A percentile compares a stretch with the other conserved stretches of the same genome.
Evolutionary conservation across 2,888 invertebrate genomes (phyloP).

Genomic region (Pristionchus exspectatus): DNA sequence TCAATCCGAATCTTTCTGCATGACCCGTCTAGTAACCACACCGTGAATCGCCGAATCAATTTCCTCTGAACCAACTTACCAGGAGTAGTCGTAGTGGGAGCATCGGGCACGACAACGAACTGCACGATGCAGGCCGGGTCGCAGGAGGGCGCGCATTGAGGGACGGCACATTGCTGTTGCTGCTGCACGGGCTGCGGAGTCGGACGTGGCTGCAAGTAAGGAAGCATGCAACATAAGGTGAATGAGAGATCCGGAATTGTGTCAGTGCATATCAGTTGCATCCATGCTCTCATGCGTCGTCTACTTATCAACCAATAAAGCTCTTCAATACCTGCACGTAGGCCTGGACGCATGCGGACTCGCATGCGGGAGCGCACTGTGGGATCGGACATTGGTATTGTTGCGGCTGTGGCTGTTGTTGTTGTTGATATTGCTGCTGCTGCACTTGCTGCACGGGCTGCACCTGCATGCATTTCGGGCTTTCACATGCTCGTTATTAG

Average conservation of each 20-base stretch:
- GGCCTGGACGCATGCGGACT: neutral
- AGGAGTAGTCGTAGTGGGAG: neutral
- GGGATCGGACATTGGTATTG: neutral
- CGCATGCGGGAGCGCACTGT: constrained; percentile 34
- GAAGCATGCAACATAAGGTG: no score
- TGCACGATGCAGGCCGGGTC: constrained; percentile 27
- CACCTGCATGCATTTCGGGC: neutral
- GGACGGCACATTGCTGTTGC: neutral
- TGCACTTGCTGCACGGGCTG: neutral
- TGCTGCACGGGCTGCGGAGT: neutral
- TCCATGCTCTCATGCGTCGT: neutral
- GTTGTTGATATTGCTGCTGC: neutral
- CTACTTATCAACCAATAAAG: neutral
- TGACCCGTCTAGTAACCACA: no score
- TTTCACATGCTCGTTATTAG: neutral
- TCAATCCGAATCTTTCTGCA: no score
- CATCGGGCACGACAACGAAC: constrained; percentile 8
- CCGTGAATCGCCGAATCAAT: no score
- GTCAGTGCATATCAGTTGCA: no score
- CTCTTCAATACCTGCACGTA: neutral
- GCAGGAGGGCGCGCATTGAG: constrained; percentile 22
- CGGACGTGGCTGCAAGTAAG: neutral
- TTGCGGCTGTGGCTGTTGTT: neutral
- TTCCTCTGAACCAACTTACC: neutral
- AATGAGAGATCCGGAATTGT: no score